Evolutionary conservation across 2,113 vertebrate genomes (phyloP).

Genomic region (Otis tarda): DNA sequence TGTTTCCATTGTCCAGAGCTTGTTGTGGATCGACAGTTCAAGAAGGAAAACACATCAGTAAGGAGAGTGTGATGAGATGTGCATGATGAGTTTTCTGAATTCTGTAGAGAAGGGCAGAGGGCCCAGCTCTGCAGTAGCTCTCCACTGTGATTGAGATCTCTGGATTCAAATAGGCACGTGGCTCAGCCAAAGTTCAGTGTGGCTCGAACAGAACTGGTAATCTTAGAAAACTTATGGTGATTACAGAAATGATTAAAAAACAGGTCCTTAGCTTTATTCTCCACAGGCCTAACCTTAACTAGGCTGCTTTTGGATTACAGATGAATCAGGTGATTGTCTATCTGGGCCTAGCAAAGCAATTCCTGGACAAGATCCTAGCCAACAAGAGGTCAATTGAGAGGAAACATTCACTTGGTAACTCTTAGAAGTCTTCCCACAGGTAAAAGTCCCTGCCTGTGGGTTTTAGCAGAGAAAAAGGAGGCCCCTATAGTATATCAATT

Average conservation of each 20-base stretch:
- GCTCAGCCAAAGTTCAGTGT: neutral
- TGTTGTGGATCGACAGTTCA: neutral
- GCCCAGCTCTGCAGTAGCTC: neutral
- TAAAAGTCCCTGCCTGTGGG: neutral
- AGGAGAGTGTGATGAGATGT: rapidly evolving
- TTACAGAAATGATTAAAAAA: neutral
- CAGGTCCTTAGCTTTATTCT: neutral
- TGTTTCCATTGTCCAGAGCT: neutral
- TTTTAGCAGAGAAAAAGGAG: neutral
- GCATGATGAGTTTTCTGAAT: neutral
- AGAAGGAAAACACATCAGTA: neutral
- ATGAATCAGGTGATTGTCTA: neutral
- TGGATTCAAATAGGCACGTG: neutral
- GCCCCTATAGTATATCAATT: neutral
- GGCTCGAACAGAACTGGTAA: neutral
- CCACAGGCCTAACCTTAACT: neutral
- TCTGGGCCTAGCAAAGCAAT: neutral
- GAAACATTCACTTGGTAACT: neutral
- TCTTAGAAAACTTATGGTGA: neutral
- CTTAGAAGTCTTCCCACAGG: neutral
- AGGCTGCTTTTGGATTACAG: neutral
- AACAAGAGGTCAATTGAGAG: neutral
- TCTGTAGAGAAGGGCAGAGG: neutral
- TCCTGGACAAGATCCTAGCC: neutral
- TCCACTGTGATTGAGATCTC: neutral